Conservation (phyloP, 2,113 vertebrate species). For the Scomber japonicus region DNA sequence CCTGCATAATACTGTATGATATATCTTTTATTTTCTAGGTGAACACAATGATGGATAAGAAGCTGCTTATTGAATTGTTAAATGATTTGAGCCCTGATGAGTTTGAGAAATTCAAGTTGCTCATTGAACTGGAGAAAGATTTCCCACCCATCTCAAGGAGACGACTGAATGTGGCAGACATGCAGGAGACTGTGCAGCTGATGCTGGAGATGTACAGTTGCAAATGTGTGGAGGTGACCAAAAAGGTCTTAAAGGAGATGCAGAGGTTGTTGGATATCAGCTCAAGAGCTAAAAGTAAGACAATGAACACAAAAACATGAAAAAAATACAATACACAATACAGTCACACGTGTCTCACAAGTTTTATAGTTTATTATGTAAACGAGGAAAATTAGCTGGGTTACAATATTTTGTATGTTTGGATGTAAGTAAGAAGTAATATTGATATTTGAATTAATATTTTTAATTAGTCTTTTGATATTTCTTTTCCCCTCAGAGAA, state of each 20-base stretch:
- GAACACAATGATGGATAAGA: too few species aligned
- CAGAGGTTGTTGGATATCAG: background rate
- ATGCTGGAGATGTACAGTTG: background rate
- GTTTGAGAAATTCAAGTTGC: background rate
- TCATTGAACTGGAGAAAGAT: background rate
- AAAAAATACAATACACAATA: background rate
- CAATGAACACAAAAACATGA: background rate
- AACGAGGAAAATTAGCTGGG: too few species aligned
- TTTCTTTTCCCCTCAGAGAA: too few species aligned
- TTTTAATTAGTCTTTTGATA: too few species aligned
- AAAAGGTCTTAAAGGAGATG: background rate
- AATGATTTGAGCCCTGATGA: background rate
- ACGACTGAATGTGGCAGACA: background rate
- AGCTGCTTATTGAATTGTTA: too few species aligned
- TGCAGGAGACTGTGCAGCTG: background rate
- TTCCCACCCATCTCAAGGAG: background rate
- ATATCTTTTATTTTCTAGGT: too few species aligned
- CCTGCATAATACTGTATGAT: too few species aligned
- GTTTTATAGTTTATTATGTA: too few species aligned
- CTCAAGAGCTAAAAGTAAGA: constrained; percentile 14
- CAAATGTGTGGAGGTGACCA: constrained; percentile 1
- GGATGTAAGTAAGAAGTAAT: too few species aligned
- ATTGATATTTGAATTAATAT: too few species aligned
- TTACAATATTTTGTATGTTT: too few species aligned
- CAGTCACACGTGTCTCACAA: too few species aligned